Evolutionary conservation across 2,797 vertebrate species (phyloP), one percentile per base, ranked within the genome.

Genomic region (Phataginus tricuspis): DNA sequence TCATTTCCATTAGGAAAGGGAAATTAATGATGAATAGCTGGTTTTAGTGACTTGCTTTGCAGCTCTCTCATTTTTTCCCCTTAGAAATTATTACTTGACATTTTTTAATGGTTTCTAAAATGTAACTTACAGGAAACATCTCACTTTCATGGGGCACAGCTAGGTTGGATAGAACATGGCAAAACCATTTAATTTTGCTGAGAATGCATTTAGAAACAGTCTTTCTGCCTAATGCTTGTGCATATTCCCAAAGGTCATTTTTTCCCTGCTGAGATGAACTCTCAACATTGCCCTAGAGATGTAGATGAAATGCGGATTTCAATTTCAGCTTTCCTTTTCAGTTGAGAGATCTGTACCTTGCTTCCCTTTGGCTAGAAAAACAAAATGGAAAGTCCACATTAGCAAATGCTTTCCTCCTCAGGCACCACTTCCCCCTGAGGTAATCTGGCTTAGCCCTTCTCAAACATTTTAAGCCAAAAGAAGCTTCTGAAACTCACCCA

Each of bases 171-270:
- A 74, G 71, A 97, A 86, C 90, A 78, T 74, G 49, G 61, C 66
- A 94, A 95, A 86, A 57, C 61, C 77, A 90, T 95, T 97, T 78
- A 68, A 94, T 93, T 96, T 97, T 90, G 90, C 91, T 95, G 87
- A 95, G 87, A 90, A 93, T 45, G 61, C 85, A 37, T 69, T 94
- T 87, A 95, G 90, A 96, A 97, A 83, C 57, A 89, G 64, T 90
- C 37, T 94, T 96, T 95, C 53, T 78, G 42, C 42, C 93, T 85
- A 93, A 64, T 72, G 72, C 78, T 83, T 88, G 63, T 96, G 83
- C 23, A 29, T 63, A 89, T 89, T 79, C 90, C 45, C 79, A 90
- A 95, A 57, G 37, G 80, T 71, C 75, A 51, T 82, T 68, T 95
- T 85, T 89, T 59, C 45, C 39, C n/a, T 75, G 64, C 71, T 92